Evolutionary conservation across 2,113 vertebrate species (phyloP), one percentile per base, ranked within the genome.

Genomic region (Salminus brasiliensis): DNA sequence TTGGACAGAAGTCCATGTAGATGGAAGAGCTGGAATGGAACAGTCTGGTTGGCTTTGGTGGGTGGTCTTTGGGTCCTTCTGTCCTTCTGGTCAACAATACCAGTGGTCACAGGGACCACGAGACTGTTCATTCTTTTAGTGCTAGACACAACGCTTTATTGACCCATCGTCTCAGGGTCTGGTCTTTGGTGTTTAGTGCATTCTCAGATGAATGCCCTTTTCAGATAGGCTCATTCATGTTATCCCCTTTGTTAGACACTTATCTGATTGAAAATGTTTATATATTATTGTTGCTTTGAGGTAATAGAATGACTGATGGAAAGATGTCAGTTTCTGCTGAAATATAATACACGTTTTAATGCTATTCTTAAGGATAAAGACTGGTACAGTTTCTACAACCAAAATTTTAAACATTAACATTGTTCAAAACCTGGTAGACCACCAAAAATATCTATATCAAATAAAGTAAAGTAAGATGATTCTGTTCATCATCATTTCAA

Each of bases 21-120:
- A 74, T 69, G 77, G 75, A 82, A 83, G 79, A 85, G 80, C 66
- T 82, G 85, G 41, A 41, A 72, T 65, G 49, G 83, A 74, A 75
- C 1, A 57, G 34, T 27, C 27, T 73, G 47, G 15, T 76, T 45
- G 52, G 68, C 53, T 45, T 74, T 69, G 32, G 74, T 57, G 75
- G 73, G 82, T 84, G 85, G 82, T 82, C 79, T 43, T 23, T 30
- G 23, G 39, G 60, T 71, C 67, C 55, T 32, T 25, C 16, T 77
- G 52, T 63, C 62, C 52, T 68, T 52, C 59, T 45, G 32, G 4
- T 13, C 29, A 70, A 74, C 77, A 63, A 73, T 85, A 65, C 71
- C 52, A 27, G 59, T 27, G 49, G 76, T 15, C 5, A 80, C 70
- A 65, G 47, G 75, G 76, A 66, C 13, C 30, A 36, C 21, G 41